A percentile compares a stretch with the other conserved stretches of the same genome.
Evolutionary conservation across 2,888 invertebrate species (phyloP).

Genomic region (Dicycla oo): DNA sequence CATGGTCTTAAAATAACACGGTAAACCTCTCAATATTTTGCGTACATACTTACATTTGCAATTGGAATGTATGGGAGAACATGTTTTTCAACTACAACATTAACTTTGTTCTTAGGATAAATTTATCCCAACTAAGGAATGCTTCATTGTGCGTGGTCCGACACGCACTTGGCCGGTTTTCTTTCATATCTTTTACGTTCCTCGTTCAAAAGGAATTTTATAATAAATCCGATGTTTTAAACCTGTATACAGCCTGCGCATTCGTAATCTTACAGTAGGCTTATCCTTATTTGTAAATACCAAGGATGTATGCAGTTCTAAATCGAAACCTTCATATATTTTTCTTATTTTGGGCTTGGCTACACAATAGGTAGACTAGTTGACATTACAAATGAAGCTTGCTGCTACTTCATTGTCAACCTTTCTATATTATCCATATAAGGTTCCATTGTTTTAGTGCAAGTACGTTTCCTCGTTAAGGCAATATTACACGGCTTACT

Average conservation of each 20-base stretch:
- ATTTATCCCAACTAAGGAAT: too few relatives aligned
- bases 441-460: conserved; percentile 23
- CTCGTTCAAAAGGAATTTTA: neutral
- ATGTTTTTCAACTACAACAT: too few relatives aligned
- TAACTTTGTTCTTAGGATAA: too few relatives aligned
- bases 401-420: conserved; percentile 49
- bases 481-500: neutral
- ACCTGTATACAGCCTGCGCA: neutral
- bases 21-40: too few relatives aligned
- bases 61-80: too few relatives aligned
- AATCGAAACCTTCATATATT: conserved; percentile 4
- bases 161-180: too few relatives aligned
- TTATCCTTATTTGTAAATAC: conserved; percentile 30
- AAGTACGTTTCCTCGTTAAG: conserved; percentile 15
- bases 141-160: too few relatives aligned
- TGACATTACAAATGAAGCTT: conserved; percentile 43
- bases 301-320: conserved; percentile 9
- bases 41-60: too few relatives aligned
- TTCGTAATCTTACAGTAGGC: neutral
- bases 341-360: conserved; percentile 15
- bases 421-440: conserved; percentile 40
- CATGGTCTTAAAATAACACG: too few relatives aligned
- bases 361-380: conserved; percentile 19
- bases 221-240: neutral
- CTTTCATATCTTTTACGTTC: neutral